Conservation (phyloP, 2,113 vertebrate species). For the Gobio gobio region DNA sequence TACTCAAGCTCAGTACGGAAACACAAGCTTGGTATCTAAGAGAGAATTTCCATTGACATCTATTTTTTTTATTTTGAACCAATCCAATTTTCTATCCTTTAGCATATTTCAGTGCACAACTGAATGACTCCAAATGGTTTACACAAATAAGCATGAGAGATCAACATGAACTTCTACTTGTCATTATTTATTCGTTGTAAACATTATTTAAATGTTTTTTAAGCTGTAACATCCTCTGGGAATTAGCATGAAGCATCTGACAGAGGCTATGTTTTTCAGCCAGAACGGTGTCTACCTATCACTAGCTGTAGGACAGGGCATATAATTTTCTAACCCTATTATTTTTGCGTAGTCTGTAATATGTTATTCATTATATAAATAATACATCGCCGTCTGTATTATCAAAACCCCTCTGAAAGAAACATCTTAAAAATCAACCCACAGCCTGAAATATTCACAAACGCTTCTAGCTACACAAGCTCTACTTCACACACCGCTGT, state of each 20-base stretch:
- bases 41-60: not conserved
- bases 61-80: not conserved
- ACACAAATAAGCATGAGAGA: not conserved
- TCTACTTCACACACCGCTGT: not conserved
- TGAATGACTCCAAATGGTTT: not conserved
- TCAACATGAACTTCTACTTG: not conserved
- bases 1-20: not conserved
- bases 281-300: not conserved
- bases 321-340: constrained; percentile 1
- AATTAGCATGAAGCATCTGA: not conserved
- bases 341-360: constrained; percentile 1
- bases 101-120: not conserved
- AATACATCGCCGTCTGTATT: not conserved
- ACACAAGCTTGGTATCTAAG: not conserved
- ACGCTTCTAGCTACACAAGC: not conserved
- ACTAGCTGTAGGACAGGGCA: not conserved
- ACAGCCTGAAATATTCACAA: not conserved
- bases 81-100: not conserved
- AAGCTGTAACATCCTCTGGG: not conserved
- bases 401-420: not conserved
- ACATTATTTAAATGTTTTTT: not conserved
- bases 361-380: constrained; percentile 20
- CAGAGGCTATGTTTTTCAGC: constrained; percentile 4
- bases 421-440: not conserved
- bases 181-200: not conserved